Base-by-base conservation (phyloP, 2,113 vertebrate species). In the Cryptomyrus ogoouensis region DNA sequence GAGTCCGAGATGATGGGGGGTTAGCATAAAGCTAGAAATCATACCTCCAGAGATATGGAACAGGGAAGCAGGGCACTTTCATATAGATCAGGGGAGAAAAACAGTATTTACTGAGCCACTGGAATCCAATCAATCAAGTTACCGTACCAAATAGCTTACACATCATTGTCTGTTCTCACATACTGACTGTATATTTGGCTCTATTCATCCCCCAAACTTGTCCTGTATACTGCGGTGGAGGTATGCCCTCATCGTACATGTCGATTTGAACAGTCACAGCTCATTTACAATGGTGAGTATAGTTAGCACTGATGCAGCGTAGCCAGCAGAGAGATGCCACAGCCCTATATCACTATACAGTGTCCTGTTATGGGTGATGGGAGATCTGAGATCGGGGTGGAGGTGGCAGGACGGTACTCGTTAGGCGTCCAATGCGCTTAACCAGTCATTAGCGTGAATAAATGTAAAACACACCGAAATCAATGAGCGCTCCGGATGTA, bases 161-260 rank as follows among this genome's bases (percentile, higher is more conserved):
- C 88, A 87, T 92, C 92, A 93, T 93, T 94, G 93, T 91, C 91
- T 91, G 93, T 92, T 94, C 92, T 93, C 91, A 92, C 92, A 91
- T 94, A 90, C 24, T 21, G 88, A 93, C 90, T 88, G 91, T 90
- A 80, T 24, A 87, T 86, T 88, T 90, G 90, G 88, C 91, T 83
- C 49, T 58, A 89, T 56, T 89, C 74, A 83, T 46, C 35, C 31
- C 31, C 47, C 52, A 39, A n/a, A 53, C 31, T 21, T 62, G 77
- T 46, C 50, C 77, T 84, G 83, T 85, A 90, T 90, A 66, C 8
- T 52, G 24, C 52, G n/a, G 13, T 42, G 74, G 35, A 35, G 74
- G 35, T 80, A 19, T 17, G 15, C 74, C 12, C 74, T 42, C 15
- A 80, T 39, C 17, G 74, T 35, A 80, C 15, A 80, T 42, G 12